phyloP scores from a whole-genome alignment of 2,888 invertebrate genomes.

The Chrysolina haemoptera region DNA sequence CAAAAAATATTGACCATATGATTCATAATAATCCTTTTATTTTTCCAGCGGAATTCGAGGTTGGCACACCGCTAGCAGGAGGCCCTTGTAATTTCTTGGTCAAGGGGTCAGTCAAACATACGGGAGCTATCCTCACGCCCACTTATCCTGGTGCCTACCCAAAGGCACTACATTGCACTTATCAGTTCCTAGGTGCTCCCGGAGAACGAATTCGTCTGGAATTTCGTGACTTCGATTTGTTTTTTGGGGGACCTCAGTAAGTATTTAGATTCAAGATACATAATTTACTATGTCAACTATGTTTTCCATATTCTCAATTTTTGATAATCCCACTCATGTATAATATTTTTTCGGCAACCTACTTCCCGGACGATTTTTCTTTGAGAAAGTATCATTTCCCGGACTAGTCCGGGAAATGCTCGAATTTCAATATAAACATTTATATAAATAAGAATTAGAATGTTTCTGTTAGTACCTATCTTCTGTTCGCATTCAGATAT shows the following conservation, averaged over 20 bases:
- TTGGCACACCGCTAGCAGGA: slow-evolving; percentile 87
- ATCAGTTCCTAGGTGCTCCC: slow-evolving; percentile 91
- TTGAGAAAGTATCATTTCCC: too few relatives aligned
- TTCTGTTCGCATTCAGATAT: too few relatives aligned
- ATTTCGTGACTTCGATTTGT: slow-evolving; percentile 98
- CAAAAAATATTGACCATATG: too few relatives aligned
- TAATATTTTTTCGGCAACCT: too few relatives aligned
- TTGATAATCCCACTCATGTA: too few relatives aligned
- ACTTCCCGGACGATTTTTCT: too few relatives aligned
- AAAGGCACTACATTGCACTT: slow-evolving; percentile 93
- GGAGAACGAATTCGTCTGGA: slow-evolving; percentile 95
- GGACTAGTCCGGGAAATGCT: too few relatives aligned
- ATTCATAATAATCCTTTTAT: slow-evolving; percentile 32
- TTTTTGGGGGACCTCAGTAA: slow-evolving; percentile 99
- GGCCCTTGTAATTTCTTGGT: slow-evolving; percentile 92
- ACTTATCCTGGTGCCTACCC: slow-evolving; percentile 99
- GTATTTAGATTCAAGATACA: slow-evolving; percentile 64
- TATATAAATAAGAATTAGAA: too few relatives aligned
- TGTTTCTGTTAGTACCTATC: too few relatives aligned
- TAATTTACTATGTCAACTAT: not conserved
- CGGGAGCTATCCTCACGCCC: slow-evolving; percentile 93
- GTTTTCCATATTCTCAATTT: not conserved
- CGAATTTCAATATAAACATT: too few relatives aligned
- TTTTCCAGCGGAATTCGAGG: slow-evolving; percentile 89
- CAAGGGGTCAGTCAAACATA: slow-evolving; percentile 79